Conservation (phyloP, 2,797 vertebrate genomes). For the Alfaro cultratus region DNA sequence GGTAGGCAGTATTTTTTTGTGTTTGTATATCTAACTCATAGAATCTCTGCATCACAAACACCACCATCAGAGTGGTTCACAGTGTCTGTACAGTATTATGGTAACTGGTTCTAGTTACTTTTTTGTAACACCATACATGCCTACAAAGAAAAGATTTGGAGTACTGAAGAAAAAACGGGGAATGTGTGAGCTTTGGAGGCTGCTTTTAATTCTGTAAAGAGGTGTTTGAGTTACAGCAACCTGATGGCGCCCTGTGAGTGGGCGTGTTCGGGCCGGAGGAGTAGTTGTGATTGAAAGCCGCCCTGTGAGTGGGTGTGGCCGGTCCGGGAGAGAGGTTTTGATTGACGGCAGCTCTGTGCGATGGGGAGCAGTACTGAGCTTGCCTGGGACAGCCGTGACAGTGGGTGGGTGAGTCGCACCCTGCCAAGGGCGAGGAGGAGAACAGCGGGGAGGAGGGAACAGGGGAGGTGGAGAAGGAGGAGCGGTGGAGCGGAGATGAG, state of each 20-base stretch:
- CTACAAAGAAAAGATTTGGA: conserved; percentile 12
- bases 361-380: conserved; percentile 70
- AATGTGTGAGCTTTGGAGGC: background rate
- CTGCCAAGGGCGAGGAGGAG: conserved; percentile 65
- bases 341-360: conserved; percentile 66
- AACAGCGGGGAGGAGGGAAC: conserved; percentile 73
- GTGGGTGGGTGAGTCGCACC: conserved; percentile 73
- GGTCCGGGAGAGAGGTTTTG: conserved; percentile 71
- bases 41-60: conserved; percentile 18
- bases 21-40: conserved; percentile 5
- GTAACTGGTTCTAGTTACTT: conserved; percentile 14
- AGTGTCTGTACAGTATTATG: conserved; percentile 16
- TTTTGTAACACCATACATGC: conserved; percentile 12
- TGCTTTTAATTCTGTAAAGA: conserved; percentile 72
- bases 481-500: conserved; percentile 86
- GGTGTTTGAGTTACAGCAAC: conserved; percentile 66
- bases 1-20: background rate
- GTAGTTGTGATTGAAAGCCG: conserved; percentile 69
- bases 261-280: conserved; percentile 70
- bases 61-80: conserved; percentile 5
- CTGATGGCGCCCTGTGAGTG: conserved; percentile 64
- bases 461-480: conserved; percentile 81
- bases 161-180: background rate
- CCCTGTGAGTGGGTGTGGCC: conserved; percentile 74
- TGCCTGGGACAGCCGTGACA: conserved; percentile 69